phyloP scores from a whole-genome alignment of 2,888 invertebrate species.

The Megamerina dolium region DNA sequence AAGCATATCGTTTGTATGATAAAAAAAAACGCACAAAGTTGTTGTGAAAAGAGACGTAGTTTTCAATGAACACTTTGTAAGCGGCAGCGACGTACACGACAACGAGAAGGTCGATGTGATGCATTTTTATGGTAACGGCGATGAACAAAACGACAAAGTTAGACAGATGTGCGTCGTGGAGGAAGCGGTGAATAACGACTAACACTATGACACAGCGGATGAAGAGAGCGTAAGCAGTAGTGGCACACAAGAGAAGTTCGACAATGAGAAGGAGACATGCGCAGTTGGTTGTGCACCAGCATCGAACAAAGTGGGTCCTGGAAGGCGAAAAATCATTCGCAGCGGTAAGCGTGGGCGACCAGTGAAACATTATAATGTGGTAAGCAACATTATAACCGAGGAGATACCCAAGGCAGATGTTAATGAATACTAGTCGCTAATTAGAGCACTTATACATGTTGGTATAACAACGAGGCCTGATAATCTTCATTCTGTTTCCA shows the following conservation, averaged over 20 bases:
- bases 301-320: neutral
- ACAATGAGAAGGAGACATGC: no score
- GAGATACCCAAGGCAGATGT: neutral
- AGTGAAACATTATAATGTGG: neutral
- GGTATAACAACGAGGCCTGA: constrained; percentile 1
- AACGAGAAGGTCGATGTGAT: no score
- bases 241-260: neutral
- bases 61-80: no score
- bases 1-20: no score
- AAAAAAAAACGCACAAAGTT: constrained; percentile 7
- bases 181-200: neutral
- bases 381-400: neutral
- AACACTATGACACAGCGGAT: neutral
- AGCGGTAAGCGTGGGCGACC: constrained; percentile 1
- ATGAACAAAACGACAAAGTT: constrained; percentile 9
- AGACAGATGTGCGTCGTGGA: constrained; percentile 3
- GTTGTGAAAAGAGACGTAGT: no score
- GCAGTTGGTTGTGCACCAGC: no score
- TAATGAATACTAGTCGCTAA: neutral
- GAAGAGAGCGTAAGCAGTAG: neutral
- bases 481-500: neutral
- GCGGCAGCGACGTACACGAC: no score
- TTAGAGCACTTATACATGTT: neutral
- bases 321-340: neutral
- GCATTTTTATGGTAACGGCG: no score